Percentiles rank a stretch among this genome's conserved stretches.
phyloP scores from a whole-genome alignment of 2,797 vertebrate genomes.

The Gymnoscopelus braueri region DNA sequence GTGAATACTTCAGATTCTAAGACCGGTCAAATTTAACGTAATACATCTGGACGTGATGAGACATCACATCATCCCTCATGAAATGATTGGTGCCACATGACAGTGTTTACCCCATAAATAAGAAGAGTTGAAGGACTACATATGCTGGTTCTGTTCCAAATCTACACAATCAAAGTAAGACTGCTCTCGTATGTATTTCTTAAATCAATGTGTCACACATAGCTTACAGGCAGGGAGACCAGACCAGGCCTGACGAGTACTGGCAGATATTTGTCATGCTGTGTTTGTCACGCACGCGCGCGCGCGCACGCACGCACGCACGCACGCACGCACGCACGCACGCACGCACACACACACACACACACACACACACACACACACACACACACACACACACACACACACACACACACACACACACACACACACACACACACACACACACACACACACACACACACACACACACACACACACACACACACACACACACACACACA shows the following conservation, averaged over 20 bases:
- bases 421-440: not conserved
- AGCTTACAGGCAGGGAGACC: too few relatives aligned
- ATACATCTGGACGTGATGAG: not conserved
- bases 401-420: not conserved
- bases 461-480: not conserved
- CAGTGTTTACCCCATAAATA: constrained; percentile 3
- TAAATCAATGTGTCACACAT: constrained; percentile 7
- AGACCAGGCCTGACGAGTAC: not conserved
- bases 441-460: not conserved
- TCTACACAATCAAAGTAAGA: not conserved
- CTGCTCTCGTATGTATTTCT: not conserved
- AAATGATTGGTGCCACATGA: not conserved
- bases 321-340: not conserved
- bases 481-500: not conserved
- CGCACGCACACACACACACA: too few relatives aligned
- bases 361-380: too few relatives aligned
- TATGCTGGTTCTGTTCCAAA: too few relatives aligned
- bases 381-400: not conserved
- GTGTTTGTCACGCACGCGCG: too few relatives aligned
- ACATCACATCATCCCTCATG: not conserved
- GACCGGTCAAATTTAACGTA: too few relatives aligned
- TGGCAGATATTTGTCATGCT: not conserved
- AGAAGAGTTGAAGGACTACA: not conserved
- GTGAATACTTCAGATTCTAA: too few relatives aligned
- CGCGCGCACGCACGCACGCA: too few relatives aligned